Base-by-base conservation (phyloP, 2,797 vertebrate species). In the Champsocephalus gunnari region DNA sequence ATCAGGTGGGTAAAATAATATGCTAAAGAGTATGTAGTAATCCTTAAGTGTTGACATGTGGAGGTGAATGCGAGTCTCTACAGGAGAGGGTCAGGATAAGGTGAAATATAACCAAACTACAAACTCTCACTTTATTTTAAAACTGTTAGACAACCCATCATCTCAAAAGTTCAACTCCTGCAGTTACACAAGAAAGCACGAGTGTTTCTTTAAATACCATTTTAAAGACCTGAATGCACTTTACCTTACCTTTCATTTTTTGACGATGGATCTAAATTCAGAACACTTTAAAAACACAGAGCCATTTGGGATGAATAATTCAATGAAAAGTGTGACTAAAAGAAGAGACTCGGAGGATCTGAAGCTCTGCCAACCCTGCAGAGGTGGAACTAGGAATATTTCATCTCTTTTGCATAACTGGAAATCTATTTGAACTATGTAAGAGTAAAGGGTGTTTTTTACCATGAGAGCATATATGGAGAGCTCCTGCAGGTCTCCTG, bases 381-480 rank as follows among this genome's bases (percentile, higher is more conserved):
- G 55, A n/a, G 32, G 9, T 41, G 24, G 7, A 75, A 62, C 7
- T 12, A 58, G 24, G 32, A 34, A 14, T 24, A 9, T 54, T 67
- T 49, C 34, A 32, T 66, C 19, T 47, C 3, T 17, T 58, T 48
- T 58, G 24, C 43, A 28, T 48, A 1, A 34, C 24, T 0, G 0
- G 9, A n/a, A 34, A 67, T 59, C 4, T 12, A 16, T 59, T 53
- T 50, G 21, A 49, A 1, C 14, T 51, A 1, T 41, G 62, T 57
- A 12, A 44, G 2, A 11, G 7, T 19, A 38, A 43, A 60, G 7
- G 14, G 6, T 66, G 6, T 19, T 65, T n/a, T 78, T 8, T 92
- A 97, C 97, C 95, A 79, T 88, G 38, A 90, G 73, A 32, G 92
- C 89, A 60, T 94, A 96, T 66, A 73, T 80, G 43, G 93, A 90